A percentile compares a stretch with the other conserved stretches of the same genome.
Conservation (phyloP, 2,797 vertebrate genomes). For the Xiphophorus birchmanni region DNA sequence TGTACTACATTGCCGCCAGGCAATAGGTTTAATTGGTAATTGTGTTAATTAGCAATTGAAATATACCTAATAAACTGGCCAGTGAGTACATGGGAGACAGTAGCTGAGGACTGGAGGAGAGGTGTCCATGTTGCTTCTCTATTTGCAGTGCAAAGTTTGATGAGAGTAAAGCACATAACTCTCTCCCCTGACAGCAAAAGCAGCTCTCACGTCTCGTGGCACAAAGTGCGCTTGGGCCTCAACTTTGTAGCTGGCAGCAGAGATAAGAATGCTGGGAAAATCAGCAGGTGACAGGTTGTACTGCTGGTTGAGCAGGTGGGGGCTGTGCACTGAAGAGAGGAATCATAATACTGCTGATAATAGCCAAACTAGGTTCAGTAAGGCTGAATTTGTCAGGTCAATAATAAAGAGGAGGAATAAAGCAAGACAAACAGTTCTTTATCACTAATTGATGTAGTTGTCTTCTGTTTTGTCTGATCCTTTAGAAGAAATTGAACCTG, state of each 20-base stretch:
- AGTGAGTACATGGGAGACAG: constrained; percentile 1
- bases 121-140: constrained; percentile 14
- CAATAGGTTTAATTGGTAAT: neutral
- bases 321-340: constrained; percentile 27
- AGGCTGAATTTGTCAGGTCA: constrained; percentile 27
- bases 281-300: constrained; percentile 75
- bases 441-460: neutral
- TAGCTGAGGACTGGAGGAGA: constrained; percentile 4
- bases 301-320: constrained; percentile 9
- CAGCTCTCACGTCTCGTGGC: constrained; percentile 61
- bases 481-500: neutral
- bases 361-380: constrained; percentile 22
- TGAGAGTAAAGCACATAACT: constrained; percentile 30
- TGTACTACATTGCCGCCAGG: neutral
- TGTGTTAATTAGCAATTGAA: neutral
- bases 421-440: constrained; percentile 2
- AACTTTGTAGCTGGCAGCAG: constrained; percentile 28
- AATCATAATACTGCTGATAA: constrained; percentile 66
- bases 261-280: constrained; percentile 83
- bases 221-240: constrained; percentile 54
- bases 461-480: neutral
- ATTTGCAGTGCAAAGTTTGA: neutral
- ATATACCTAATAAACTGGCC: neutral
- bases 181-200: constrained; percentile 30
- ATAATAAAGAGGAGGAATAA: constrained; percentile 3